Conservation (phyloP, 1,140 invertebrate species). For the Sycophila sp. region DNA sequence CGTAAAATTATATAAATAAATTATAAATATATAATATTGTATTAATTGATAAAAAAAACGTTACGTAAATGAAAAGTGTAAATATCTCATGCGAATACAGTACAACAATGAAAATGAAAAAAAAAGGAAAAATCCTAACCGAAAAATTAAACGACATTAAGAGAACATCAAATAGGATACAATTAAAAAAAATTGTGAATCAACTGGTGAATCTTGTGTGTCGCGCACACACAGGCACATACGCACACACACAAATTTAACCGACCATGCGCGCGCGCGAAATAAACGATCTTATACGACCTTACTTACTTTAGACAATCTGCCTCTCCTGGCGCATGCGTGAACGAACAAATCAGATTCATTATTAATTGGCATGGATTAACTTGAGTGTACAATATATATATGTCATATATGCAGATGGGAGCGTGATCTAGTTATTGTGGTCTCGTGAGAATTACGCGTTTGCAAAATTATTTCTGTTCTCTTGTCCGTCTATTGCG, state of each 20-base stretch:
- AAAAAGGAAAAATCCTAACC: too few relatives aligned
- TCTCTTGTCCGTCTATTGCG: too few relatives aligned
- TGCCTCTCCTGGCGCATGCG: constrained; percentile 37
- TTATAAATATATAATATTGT: too few relatives aligned
- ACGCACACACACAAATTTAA: background rate
- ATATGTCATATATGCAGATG: background rate
- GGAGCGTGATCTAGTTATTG: background rate
- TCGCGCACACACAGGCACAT: background rate
- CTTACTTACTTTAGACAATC: constrained; percentile 42
- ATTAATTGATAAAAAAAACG: too few relatives aligned
- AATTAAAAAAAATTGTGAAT: background rate
- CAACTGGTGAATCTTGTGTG: background rate
- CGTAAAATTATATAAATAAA: too few relatives aligned
- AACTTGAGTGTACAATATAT: background rate
- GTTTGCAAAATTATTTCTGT: too few relatives aligned
- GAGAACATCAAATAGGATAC: background rate
- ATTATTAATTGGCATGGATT: constrained; percentile 25
- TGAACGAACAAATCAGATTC: constrained; percentile 35
- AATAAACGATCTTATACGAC: constrained; percentile 13
- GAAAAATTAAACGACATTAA: too few relatives aligned
- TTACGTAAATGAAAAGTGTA: too few relatives aligned
- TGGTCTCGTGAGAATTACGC: background rate
- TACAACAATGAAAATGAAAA: too few relatives aligned
- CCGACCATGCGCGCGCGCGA: background rate
- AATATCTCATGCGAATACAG: too few relatives aligned